Percentiles rank a stretch among this genome's conserved stretches.
These are phyloP conservation scores for Heteractis magnifica DNA, from an alignment of 92 coral and sea anemone species.

Conservation along the genomic window DNA sequence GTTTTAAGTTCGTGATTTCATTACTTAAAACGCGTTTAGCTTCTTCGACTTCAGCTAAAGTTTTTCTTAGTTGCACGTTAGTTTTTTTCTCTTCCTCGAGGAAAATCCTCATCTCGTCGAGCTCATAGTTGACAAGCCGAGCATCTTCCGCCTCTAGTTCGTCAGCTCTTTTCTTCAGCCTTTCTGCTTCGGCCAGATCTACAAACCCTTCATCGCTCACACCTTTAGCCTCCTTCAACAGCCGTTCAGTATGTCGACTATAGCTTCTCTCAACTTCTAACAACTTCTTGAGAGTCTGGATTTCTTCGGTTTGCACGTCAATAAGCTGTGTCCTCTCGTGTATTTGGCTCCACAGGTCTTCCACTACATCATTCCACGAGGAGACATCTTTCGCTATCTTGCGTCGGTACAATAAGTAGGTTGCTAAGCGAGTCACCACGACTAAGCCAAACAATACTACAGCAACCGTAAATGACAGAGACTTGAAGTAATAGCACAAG, in stretches of 20 bases:
- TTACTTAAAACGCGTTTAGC: constrained; percentile 9
- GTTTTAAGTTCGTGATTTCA: constrained; percentile 18
- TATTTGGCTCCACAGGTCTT: constrained; percentile 39
- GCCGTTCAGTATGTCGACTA: constrained; percentile 44
- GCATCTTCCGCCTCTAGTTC: constrained; percentile 36
- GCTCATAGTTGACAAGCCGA: constrained; percentile 46
- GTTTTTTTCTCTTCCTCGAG: constrained; percentile 39
- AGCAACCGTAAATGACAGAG: constrained; percentile 12
- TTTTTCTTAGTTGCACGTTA: constrained; percentile 25
- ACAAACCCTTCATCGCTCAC: constrained; percentile 29
- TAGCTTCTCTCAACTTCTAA: constrained; percentile 69
- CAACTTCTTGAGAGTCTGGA: constrained; percentile 65
- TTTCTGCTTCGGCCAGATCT: constrained; percentile 11
- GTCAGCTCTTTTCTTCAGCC: constrained; percentile 30
- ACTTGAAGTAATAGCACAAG: background rate
- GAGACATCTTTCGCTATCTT: constrained; percentile 26
- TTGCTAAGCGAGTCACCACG: constrained; percentile 28
- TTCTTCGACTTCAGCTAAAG: constrained; percentile 25
- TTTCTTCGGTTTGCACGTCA: constrained; percentile 55
- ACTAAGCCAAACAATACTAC: background rate
- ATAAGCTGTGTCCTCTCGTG: constrained; percentile 42
- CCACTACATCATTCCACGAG: constrained; percentile 29
- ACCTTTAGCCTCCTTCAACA: constrained; percentile 11
- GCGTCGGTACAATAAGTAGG: constrained; percentile 32
- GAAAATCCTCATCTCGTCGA: constrained; percentile 47